Evolutionary conservation across 2,888 invertebrate species (phyloP).

Genomic region (Heliconius erato): DNA sequence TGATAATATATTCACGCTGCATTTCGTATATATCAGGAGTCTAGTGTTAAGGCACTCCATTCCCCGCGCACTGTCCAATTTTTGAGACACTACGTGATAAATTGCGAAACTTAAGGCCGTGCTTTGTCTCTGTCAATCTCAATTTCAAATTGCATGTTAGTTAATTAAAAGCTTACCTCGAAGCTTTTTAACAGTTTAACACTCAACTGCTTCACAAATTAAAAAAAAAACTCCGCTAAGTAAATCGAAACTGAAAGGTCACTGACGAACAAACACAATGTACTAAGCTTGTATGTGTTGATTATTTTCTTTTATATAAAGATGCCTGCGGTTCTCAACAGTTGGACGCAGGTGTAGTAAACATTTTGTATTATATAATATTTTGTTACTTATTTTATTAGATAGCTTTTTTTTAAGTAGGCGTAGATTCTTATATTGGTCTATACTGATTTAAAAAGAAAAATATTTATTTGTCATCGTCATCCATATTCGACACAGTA

Average conservation of each 20-base stretch:
- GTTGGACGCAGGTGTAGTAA: background rate
- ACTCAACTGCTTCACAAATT: background rate
- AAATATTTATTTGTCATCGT: too few species aligned
- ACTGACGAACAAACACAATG: conserved; percentile 22
- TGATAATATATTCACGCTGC: too few species aligned
- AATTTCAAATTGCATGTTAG: background rate
- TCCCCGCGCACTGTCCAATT: background rate
- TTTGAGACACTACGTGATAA: background rate
- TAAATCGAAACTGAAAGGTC: background rate
- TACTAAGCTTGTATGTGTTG: conserved; percentile 36
- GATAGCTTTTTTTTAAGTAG: too few species aligned
- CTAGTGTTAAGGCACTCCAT: background rate
- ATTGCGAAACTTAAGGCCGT: background rate
- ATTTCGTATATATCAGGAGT: background rate
- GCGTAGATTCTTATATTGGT: too few species aligned
- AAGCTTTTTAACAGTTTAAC: background rate
- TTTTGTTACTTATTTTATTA: background rate
- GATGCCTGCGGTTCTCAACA: conserved; percentile 27
- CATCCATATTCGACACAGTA: background rate
- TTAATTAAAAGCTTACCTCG: conserved; percentile 6
- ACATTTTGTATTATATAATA: conserved; percentile 9
- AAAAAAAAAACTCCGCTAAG: background rate
- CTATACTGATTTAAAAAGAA: too few species aligned
- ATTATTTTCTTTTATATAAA: conserved; percentile 38
- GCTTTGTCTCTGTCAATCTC: background rate